Evolutionary conservation across 2,888 invertebrate genomes (phyloP).

Genomic region (Drosophila lutescens): DNA sequence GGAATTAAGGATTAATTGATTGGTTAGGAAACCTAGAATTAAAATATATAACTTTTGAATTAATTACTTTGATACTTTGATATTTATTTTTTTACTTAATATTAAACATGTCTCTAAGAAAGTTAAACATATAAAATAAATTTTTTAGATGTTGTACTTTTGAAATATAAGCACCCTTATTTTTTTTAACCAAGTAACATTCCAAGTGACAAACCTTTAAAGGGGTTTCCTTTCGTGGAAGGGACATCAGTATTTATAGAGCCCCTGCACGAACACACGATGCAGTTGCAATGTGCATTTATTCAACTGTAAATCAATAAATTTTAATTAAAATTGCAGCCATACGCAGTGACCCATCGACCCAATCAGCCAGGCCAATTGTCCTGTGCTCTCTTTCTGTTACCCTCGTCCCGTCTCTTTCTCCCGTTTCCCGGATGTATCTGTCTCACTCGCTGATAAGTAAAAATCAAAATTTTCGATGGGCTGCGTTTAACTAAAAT

Average conservation of each 20-base stretch:
- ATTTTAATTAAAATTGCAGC: conserved; percentile 80
- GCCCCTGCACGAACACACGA: conserved; percentile 18
- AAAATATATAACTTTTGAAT: no score
- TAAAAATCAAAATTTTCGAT: conserved; percentile 51
- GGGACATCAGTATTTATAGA: background rate
- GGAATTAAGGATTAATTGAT: no score
- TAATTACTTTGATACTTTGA: no score
- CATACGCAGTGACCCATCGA: conserved; percentile 50
- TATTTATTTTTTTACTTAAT: no score
- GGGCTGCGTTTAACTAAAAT: conserved; percentile 60
- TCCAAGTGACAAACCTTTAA: background rate
- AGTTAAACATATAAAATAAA: no score
- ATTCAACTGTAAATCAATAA: conserved; percentile 80
- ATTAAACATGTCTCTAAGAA: no score
- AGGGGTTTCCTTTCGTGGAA: conserved; percentile 3
- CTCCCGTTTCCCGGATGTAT: background rate
- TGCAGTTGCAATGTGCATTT: conserved; percentile 64
- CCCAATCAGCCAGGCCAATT: conserved; percentile 55
- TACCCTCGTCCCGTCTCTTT: background rate
- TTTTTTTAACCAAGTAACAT: background rate
- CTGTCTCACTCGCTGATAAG: conserved; percentile 36
- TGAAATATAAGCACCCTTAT: background rate
- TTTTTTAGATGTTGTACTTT: no score
- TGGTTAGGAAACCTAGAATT: no score
- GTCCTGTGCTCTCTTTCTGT: conserved; percentile 14